A percentile compares a stretch with the other conserved stretches of the same genome.
phyloP scores from a whole-genome alignment of 1,140 invertebrate genomes.

The Macrostomum lignano region DNA sequence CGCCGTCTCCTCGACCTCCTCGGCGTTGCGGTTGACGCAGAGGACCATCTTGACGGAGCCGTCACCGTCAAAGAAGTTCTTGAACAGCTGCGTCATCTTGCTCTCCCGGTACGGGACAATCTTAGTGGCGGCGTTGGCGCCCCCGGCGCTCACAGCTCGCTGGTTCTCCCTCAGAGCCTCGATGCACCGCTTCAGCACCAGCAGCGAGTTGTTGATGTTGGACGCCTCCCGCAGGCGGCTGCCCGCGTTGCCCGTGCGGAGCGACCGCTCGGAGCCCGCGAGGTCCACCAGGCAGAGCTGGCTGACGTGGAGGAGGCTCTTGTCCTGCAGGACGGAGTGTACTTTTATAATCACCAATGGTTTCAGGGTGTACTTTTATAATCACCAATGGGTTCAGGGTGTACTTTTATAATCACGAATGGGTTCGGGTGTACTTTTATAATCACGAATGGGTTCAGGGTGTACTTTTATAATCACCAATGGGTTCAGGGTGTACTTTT shows the following conservation, averaged over 20 bases:
- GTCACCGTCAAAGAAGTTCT: conserved; percentile 88
- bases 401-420: too few species aligned
- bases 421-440: too few species aligned
- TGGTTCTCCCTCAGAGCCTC: conserved; percentile 72
- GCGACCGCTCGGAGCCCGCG: conserved; percentile 64
- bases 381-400: too few species aligned
- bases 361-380: too few species aligned
- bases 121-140: conserved; percentile 20
- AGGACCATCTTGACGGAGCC: conserved; percentile 82
- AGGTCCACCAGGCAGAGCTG: conserved; percentile 74
- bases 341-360: too few species aligned
- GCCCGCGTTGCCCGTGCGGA: conserved; percentile 47
- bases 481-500: too few species aligned
- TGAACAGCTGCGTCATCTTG: conserved; percentile 78
- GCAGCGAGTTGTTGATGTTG: conserved; percentile 54
- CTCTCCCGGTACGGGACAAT: conserved; percentile 76
- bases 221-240: conserved; percentile 42
- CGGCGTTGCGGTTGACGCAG: conserved; percentile 63
- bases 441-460: too few species aligned
- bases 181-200: conserved; percentile 53
- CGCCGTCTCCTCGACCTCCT: conserved; percentile 91
- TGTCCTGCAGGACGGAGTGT: too few species aligned
- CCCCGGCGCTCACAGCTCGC: conserved; percentile 32
- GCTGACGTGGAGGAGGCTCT: conserved; percentile 22
- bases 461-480: too few species aligned